Evolutionary conservation across 2,113 vertebrate genomes (phyloP).

Genomic region (Enhydra lutris): DNA sequence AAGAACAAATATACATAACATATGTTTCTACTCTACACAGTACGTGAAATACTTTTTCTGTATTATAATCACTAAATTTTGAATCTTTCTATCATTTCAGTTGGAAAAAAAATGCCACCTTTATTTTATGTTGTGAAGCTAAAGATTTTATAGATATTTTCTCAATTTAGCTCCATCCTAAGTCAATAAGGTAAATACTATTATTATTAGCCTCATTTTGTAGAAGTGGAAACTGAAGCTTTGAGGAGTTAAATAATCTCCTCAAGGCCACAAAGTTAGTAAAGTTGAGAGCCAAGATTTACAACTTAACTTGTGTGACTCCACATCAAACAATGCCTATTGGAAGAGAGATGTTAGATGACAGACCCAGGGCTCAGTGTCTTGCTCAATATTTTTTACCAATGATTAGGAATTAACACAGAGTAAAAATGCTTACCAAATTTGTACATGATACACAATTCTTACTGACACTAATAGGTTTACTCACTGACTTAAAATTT

Average conservation of each 20-base stretch:
- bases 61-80: background rate
- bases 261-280: background rate
- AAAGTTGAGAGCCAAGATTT: background rate
- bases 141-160: background rate
- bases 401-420: background rate
- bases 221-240: background rate
- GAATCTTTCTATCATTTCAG: background rate
- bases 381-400: background rate
- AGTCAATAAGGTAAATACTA: background rate
- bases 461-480: background rate
- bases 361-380: background rate
- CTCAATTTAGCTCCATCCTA: background rate
- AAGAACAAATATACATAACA: background rate
- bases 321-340: background rate
- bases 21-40: background rate
- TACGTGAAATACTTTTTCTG: background rate
- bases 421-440: background rate
- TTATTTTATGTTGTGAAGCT: background rate
- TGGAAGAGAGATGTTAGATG: background rate
- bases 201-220: background rate
- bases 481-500: background rate
- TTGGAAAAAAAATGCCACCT: background rate
- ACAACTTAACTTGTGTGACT: background rate
- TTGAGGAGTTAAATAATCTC: background rate
- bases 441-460: background rate